A percentile compares a stretch with the other conserved stretches of the same genome.
Conservation (phyloP, 2,113 vertebrate species). For the Camelus bactrianus region DNA sequence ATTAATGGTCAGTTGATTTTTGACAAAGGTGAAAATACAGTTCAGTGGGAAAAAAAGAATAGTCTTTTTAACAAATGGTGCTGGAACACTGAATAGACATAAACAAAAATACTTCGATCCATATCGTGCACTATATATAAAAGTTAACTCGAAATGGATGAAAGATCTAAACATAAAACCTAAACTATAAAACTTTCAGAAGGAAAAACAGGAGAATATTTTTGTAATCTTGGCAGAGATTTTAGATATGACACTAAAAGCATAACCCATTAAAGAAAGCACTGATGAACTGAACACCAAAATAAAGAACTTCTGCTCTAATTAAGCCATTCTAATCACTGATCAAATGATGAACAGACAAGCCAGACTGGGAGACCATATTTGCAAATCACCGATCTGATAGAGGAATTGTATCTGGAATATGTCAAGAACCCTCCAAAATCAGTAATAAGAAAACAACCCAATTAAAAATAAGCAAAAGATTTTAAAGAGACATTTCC, state of each 20-base stretch:
- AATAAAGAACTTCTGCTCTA: background rate
- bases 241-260: background rate
- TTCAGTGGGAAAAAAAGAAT: background rate
- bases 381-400: background rate
- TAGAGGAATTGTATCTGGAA: background rate
- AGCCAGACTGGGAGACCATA: background rate
- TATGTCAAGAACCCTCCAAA: background rate
- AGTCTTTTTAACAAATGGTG: background rate
- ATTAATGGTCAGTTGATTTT: background rate
- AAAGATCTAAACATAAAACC: background rate
- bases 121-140: background rate
- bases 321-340: background rate
- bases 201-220: background rate
- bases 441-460: background rate
- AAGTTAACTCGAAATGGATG: background rate
- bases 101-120: background rate
- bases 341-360: background rate
- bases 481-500: background rate
- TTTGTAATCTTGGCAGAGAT: background rate
- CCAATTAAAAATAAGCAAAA: background rate
- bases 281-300: background rate
- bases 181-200: background rate
- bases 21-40: background rate
- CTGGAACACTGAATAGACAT: background rate
- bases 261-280: background rate